These are phyloP conservation scores for Pachypanchax playfairii DNA, from an alignment of 2,113 vertebrate genomes.

Conservation along the genomic window DNA sequence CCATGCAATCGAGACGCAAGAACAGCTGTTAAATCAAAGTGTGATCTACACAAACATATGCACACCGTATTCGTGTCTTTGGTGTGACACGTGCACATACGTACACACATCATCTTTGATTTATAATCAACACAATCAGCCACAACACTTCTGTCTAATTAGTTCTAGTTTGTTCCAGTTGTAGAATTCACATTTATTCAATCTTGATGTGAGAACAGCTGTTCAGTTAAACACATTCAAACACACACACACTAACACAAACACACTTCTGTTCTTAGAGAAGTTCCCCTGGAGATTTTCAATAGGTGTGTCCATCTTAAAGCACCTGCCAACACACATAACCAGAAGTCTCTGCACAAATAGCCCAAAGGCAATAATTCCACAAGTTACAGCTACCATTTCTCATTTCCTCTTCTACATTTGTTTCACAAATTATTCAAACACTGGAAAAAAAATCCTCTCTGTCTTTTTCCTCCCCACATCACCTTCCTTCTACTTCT, in stretches of 20 bases:
- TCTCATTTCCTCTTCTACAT: conserved; percentile 26
- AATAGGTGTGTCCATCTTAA: conserved; percentile 56
- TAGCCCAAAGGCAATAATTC: conserved; percentile 40
- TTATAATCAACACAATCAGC: conserved; percentile 70
- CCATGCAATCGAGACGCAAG: conserved; percentile 28
- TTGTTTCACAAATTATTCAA: conserved; percentile 49
- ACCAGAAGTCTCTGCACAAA: conserved; percentile 48
- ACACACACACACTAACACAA: conserved; percentile 12
- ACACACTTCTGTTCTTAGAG: conserved; percentile 38
- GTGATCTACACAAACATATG: conserved; percentile 14
- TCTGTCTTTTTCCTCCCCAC: neutral
- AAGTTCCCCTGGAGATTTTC: conserved; percentile 48
- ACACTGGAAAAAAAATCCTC: conserved; percentile 33
- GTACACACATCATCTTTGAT: conserved; percentile 46
- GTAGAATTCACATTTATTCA: conserved; percentile 67
- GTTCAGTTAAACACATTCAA: conserved; percentile 58
- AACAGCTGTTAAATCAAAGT: conserved; percentile 64
- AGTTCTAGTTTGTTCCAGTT: conserved; percentile 72
- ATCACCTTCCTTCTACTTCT: neutral
- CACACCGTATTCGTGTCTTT: conserved; percentile 2
- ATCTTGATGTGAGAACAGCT: conserved; percentile 65
- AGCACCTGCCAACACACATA: conserved; percentile 61
- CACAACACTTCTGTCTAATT: conserved; percentile 67
- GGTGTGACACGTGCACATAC: conserved; percentile 5
- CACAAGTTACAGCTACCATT: conserved; percentile 42